phyloP scores from a whole-genome alignment of 1,140 invertebrate species.

The Lutraria rhynchaena region DNA sequence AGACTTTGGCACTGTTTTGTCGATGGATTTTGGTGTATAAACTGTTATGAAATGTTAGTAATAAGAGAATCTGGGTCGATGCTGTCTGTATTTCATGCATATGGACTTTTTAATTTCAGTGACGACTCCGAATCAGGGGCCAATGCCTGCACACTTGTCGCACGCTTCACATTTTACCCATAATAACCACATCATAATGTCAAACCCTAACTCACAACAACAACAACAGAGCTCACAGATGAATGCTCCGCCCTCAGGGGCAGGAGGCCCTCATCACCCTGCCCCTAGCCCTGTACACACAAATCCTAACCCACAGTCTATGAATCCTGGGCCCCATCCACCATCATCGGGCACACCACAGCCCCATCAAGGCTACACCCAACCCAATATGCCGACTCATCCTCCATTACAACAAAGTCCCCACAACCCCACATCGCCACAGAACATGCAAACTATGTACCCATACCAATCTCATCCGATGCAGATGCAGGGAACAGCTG shows the following conservation, averaged over 20 bases:
- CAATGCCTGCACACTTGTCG: slow-evolving; percentile 64
- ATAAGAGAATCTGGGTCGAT: no score
- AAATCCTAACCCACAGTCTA: slow-evolving; percentile 25
- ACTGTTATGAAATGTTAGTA: no score
- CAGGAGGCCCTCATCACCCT: slow-evolving; percentile 7
- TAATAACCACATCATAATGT: slow-evolving; percentile 32
- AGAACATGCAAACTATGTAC: slow-evolving; percentile 42
- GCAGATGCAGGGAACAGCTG: slow-evolving; percentile 24
- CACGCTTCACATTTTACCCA: slow-evolving; percentile 26
- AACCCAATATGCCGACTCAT: slow-evolving; percentile 39
- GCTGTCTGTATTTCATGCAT: no score
- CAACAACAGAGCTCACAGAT: slow-evolving; percentile 42
- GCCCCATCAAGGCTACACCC: slow-evolving; percentile 47
- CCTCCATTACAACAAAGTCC: slow-evolving; percentile 56
- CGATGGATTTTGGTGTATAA: no score
- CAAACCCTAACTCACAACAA: slow-evolving; percentile 13
- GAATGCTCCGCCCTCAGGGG: slow-evolving; percentile 32
- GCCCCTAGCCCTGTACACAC: slow-evolving; percentile 50
- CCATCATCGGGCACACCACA: slow-evolving; percentile 68
- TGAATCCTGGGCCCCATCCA: slow-evolving; percentile 52
- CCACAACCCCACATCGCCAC: slow-evolving; percentile 44
- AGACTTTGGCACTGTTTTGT: no score
- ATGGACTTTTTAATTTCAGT: slow-evolving; percentile 4
- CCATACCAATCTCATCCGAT: background rate
- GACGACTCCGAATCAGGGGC: slow-evolving; percentile 22